Percentiles rank a stretch among this genome's conserved stretches.
Conservation (phyloP, 2,113 vertebrate species). For the Phyllostomus discolor region DNA sequence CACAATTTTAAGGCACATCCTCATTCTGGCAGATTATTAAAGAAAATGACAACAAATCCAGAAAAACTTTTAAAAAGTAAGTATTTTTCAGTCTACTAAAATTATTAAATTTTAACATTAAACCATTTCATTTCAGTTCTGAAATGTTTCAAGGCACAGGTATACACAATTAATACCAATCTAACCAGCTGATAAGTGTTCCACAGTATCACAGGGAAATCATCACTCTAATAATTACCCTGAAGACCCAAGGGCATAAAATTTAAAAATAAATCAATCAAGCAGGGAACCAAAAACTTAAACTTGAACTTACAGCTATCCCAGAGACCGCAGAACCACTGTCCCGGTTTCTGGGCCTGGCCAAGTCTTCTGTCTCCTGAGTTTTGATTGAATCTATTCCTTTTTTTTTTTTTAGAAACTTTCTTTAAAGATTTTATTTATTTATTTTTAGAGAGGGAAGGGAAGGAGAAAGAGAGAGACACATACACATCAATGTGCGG, state of each 20-base stretch:
- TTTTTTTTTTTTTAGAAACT: not conserved
- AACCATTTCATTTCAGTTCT: not conserved
- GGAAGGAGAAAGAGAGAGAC: too few relatives aligned
- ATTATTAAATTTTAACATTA: constrained; percentile 9
- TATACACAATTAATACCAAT: not conserved
- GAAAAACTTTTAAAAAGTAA: not conserved
- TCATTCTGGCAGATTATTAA: not conserved
- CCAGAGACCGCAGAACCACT: not conserved
- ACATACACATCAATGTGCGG: too few relatives aligned
- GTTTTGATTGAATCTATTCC: not conserved
- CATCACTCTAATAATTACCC: not conserved
- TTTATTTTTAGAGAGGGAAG: too few relatives aligned
- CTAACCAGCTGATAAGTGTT: not conserved
- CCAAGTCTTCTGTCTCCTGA: not conserved
- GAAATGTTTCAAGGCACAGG: not conserved
- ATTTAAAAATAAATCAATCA: not conserved
- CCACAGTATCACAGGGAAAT: not conserved
- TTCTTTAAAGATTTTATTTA: too few relatives aligned
- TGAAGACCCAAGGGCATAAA: not conserved
- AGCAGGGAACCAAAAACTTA: not conserved
- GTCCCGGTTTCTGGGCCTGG: not conserved
- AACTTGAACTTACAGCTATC: not conserved
- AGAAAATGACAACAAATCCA: not conserved
- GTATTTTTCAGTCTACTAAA: not conserved
- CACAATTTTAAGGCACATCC: not conserved